A percentile compares a stretch with the other conserved stretches of the same genome.
These are phyloP conservation scores for Aurelia aurita DNA, from an alignment of 30 jellyfish, hydroid and myxozoan genomes.

Conservation along the genomic window DNA sequence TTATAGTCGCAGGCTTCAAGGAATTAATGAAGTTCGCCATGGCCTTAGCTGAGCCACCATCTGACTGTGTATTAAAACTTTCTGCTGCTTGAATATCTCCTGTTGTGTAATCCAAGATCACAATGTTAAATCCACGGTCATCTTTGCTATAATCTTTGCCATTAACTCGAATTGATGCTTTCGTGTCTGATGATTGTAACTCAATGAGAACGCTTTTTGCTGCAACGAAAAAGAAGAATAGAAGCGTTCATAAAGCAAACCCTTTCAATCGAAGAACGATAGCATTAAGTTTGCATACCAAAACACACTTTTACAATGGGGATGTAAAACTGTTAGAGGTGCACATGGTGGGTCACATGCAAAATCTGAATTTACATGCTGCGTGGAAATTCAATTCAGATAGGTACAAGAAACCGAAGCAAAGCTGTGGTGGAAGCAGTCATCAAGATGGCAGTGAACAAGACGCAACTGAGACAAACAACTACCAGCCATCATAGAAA, in stretches of 20 bases:
- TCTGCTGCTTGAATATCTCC: conserved; percentile 88
- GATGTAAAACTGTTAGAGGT: too few relatives aligned
- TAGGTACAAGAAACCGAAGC: too few relatives aligned
- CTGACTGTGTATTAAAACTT: conserved; percentile 83
- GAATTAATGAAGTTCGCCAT: conserved; percentile 84
- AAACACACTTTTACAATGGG: too few relatives aligned
- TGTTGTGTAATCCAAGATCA: conserved; percentile 78
- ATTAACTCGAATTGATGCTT: conserved; percentile 79
- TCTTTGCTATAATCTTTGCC: conserved; percentile 91
- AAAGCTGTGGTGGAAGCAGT: too few relatives aligned
- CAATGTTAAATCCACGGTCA: conserved; percentile 91
- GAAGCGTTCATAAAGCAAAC: background rate
- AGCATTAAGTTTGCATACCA: too few relatives aligned
- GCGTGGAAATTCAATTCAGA: too few relatives aligned
- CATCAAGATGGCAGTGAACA: too few relatives aligned
- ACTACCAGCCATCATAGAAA: too few relatives aligned
- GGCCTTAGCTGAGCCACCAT: conserved; percentile 93
- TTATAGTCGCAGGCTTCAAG: conserved; percentile 74
- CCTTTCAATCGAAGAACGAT: too few relatives aligned
- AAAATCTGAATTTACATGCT: too few relatives aligned
- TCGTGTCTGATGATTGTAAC: conserved; percentile 76
- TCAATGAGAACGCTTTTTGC: conserved; percentile 75
- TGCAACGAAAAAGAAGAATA: background rate
- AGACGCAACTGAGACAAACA: too few relatives aligned
- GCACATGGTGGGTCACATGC: too few relatives aligned